Evolutionary conservation across 2,888 invertebrate genomes (phyloP).

Genomic region (Onchidella celtica): DNA sequence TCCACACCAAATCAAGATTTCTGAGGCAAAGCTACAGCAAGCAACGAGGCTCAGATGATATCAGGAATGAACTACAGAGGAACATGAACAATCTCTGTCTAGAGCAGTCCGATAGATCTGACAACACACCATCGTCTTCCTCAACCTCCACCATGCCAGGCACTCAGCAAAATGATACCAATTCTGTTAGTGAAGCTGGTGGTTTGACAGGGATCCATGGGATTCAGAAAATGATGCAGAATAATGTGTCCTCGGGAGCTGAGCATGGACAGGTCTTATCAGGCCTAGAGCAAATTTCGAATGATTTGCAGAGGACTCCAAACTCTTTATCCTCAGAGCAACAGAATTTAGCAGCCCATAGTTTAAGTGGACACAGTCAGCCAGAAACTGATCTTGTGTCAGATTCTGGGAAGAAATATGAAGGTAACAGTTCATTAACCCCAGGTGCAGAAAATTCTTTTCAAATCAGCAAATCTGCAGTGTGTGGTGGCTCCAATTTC

Average conservation of each 20-base stretch:
- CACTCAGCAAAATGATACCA: not conserved
- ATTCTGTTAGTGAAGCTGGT: not conserved
- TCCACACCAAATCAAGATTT: slow-evolving; percentile 6
- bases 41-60: not conserved
- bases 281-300: not conserved
- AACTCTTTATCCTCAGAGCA: not conserved
- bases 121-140: not conserved
- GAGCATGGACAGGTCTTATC: not conserved
- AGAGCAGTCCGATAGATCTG: not conserved
- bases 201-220: not conserved
- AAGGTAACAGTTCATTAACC: not conserved
- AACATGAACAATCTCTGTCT: slow-evolving; percentile 21
- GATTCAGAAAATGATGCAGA: not conserved
- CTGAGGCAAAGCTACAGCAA: slow-evolving; percentile 33
- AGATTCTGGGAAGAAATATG: too few species aligned
- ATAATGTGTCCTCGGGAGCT: not conserved
- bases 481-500: not conserved
- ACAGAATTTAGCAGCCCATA: not conserved
- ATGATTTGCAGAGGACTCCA: not conserved
- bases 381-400: not conserved
- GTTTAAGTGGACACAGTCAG: not conserved
- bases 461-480: not conserved
- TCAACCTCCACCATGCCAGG: not conserved
- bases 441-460: too few species aligned
- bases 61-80: not conserved